A percentile compares a stretch with the other conserved stretches of the same genome.
Conservation (phyloP, 2,797 vertebrate genomes). For the Notolabrus celidotus region DNA sequence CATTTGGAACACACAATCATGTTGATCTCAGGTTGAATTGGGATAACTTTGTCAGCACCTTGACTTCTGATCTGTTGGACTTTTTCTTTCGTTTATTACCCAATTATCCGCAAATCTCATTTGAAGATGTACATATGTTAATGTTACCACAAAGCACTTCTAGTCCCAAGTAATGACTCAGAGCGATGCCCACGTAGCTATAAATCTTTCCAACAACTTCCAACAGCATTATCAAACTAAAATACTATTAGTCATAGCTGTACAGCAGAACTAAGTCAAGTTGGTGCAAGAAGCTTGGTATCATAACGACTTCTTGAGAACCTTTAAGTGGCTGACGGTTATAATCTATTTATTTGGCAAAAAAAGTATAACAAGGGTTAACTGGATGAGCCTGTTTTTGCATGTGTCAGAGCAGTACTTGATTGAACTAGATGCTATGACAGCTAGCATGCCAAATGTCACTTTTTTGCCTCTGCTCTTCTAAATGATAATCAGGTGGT, state of each 20-base stretch:
- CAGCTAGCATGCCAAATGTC: not conserved
- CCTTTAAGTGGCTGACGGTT: not conserved
- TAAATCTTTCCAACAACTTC: too few relatives aligned
- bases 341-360: not conserved
- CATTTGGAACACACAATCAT: too few relatives aligned
- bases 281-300: not conserved
- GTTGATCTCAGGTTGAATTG: too few relatives aligned
- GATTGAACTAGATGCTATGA: slow-evolving; percentile 1
- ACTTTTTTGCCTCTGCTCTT: not conserved
- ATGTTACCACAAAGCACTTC: too few relatives aligned
- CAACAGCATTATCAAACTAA: not conserved
- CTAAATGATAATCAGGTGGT: too few relatives aligned
- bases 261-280: not conserved
- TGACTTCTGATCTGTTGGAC: too few relatives aligned
- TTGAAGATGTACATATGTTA: not conserved
- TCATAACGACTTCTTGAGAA: not conserved
- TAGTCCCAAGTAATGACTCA: too few relatives aligned
- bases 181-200: too few relatives aligned
- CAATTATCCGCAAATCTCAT: too few relatives aligned
- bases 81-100: too few relatives aligned
- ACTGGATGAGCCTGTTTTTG: not conserved
- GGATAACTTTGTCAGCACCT: too few relatives aligned
- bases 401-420: not conserved
- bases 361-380: not conserved
- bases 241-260: not conserved